Base-by-base conservation (phyloP, 2,113 vertebrate genomes). In the Phrynosoma platyrhinos region DNA sequence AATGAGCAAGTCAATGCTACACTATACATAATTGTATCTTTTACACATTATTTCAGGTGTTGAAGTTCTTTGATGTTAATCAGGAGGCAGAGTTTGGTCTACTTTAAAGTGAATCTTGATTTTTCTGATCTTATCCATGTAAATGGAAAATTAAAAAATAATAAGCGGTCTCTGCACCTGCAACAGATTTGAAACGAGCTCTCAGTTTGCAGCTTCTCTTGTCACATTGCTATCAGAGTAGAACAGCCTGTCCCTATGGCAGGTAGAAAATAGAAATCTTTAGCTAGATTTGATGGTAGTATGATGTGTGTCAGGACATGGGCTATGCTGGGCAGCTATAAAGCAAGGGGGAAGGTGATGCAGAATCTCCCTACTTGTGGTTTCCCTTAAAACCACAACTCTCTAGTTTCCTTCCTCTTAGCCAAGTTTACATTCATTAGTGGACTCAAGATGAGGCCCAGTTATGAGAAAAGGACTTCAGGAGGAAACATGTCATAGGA, bases 141-240 rank as follows among this genome's bases (percentile, higher is more conserved):
- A 89, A 93, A 87, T 83, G 90, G 87, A 84, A 87, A 71, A 85
- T 91, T 94, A 79, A 76, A 62, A 93, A 85, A 84, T 16, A 75
- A 36, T 9, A 36, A 8, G 55, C 90, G 90, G 72, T 90, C 84
- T 91, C 90, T 94, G 42, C 83, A 94, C 87, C 81, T 92, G 76
- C 91, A 89, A 93, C 23, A 88, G 69, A 94, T 94, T 94, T 87
- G 52, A 92, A 96, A 94, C 92, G 86, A 94, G 90, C 92, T 95
- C 88, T 80, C 66, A 75, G 53, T 91, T 92, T 88, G 87, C 42
- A 89, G 18, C 58, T 88, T 91, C 91, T 27, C 75, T 30, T 86
- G 88, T 88, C 84, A 92, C 64, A 92, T 85, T 77, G 84, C 64
- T 40, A 32, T 82, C 86, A 85, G 87, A 55, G 32, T 83, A 94